A percentile compares a stretch with the other conserved stretches of the same genome.
phyloP scores from a whole-genome alignment of 2,113 vertebrate species.

The Ovibos moschatus region DNA sequence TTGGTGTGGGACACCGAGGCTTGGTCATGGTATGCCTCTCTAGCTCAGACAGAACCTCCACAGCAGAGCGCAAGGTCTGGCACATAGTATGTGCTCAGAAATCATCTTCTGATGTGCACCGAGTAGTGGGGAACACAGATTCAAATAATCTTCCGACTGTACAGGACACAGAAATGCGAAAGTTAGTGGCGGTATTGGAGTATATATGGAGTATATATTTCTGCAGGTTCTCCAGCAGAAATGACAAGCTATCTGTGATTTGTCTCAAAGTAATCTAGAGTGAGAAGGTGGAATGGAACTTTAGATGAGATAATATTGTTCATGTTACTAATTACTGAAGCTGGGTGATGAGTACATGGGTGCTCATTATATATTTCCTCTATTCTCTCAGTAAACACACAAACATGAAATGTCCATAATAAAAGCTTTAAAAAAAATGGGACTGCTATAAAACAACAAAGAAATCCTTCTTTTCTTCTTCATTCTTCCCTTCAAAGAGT shows the following conservation, averaged over 20 bases:
- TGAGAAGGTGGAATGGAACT: neutral
- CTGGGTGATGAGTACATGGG: neutral
- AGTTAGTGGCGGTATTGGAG: neutral
- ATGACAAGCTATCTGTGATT: neutral
- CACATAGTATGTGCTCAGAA: neutral
- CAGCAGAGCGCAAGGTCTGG: neutral
- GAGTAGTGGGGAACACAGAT: neutral
- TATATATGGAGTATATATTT: neutral
- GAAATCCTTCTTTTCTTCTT: neutral
- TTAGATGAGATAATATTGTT: neutral
- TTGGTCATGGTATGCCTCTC: neutral
- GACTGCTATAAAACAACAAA: neutral
- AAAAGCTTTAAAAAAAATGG: neutral
- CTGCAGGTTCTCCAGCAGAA: neutral
- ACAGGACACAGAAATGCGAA: neutral
- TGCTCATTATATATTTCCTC: constrained; percentile 1
- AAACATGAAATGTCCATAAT: neutral
- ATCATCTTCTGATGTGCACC: neutral
- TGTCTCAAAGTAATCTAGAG: constrained; percentile 6
- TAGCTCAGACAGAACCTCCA: constrained; percentile 1
- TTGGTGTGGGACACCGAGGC: neutral
- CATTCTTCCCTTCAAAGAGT: neutral
- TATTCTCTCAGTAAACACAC: neutral
- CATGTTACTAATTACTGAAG: neutral
- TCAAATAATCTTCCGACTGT: neutral